Conservation (phyloP, 2,888 invertebrate species). For the Helicoverpa assulta region DNA sequence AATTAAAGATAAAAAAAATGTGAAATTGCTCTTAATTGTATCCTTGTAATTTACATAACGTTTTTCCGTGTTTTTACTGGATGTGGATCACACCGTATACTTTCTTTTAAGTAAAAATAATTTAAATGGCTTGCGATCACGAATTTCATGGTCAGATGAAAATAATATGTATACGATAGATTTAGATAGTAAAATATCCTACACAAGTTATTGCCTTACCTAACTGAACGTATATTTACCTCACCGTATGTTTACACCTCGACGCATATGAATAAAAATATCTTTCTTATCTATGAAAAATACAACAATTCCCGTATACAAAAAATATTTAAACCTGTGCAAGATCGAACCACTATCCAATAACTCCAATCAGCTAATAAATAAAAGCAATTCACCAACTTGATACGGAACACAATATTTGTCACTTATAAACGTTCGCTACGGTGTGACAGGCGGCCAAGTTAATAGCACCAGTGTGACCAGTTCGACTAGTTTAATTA, state of each 20-base stretch:
- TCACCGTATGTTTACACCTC: too few species aligned
- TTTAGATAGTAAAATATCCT: too few species aligned
- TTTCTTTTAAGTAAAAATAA: background rate
- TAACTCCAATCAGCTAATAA: constrained; percentile 10
- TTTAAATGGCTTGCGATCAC: too few species aligned
- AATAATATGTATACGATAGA: too few species aligned
- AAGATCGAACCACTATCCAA: background rate
- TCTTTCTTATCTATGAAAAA: too few species aligned
- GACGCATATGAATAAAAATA: too few species aligned
- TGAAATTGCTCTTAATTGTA: constrained; percentile 11
- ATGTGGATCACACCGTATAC: background rate
- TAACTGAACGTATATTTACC: too few species aligned
- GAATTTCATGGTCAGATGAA: too few species aligned
- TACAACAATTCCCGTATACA: background rate
- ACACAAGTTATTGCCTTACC: too few species aligned
- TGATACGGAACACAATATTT: constrained; percentile 27
- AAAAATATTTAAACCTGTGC: background rate
- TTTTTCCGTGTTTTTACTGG: background rate
- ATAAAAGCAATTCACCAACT: constrained; percentile 13
- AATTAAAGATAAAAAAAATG: constrained; percentile 27
- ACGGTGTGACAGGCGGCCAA: constrained; percentile 48
- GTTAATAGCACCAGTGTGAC: constrained; percentile 60
- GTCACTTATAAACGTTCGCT: constrained; percentile 36
- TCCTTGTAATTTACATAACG: constrained; percentile 7
- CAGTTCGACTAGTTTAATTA: constrained; percentile 72